Evolutionary conservation across 2,888 invertebrate genomes (phyloP), one percentile per base, ranked within the genome.

Genomic region (Pyrrhia umbra): DNA sequence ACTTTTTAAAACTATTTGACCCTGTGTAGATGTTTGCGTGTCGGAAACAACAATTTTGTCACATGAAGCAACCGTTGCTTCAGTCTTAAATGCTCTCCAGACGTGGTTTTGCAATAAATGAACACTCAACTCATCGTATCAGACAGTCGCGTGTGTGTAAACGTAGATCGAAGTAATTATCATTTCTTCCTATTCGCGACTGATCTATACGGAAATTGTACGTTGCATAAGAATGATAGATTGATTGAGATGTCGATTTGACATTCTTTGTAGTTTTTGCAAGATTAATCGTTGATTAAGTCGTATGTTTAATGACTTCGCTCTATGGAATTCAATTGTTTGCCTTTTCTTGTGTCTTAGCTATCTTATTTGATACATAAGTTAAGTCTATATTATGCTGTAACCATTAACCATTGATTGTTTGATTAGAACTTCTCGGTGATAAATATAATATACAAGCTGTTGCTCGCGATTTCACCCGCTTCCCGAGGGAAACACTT

Each of bases 81-180:
- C 37, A 42, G 18, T 16, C 51, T 58, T 60, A 6, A 39, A 18
- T 15, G 13, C 16, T 46, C 2, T 4, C 6, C n/a, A 52, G 49
- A 40, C 30, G 6, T 64, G 50, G n/a, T n/a, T n/a, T 56, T 25
- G 60, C 37, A 63, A 65, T 51, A 6, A 16, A 42, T 47, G 54
- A 54, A 51, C 43, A 25, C 15, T 18, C 39, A 56, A 40, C 21
- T 59, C 67, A 52, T 59, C 69, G 52, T 23, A 20, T 18, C 42
- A 37, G 6, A 37, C 3, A 34, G 25, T 77, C 49, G 74, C 77
- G 70, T 79, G 77, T 63, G 20, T 23, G 6, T 68, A 75, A n/a
- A n/a, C n/a, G n/a, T n/a, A n/a, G n/a, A 79, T 60, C 57, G 62
- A 13, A 23, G 68, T 58, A 65, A 79, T 76, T 57, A 73, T 45